Conservation (phyloP, 1,140 invertebrate genomes). For the Danaus melanippus region DNA sequence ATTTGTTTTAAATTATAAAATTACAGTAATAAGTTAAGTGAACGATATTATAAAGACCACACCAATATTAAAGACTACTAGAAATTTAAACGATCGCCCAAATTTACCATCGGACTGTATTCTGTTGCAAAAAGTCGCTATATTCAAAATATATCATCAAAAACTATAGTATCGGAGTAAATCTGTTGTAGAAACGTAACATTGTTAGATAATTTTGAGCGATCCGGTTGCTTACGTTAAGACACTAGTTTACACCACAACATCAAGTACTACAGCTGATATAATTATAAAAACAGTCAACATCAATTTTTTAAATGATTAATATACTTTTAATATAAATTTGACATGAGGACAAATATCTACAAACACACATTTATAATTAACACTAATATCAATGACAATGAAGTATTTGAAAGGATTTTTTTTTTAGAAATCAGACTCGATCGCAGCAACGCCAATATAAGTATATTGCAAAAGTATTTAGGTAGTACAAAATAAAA, state of each 20-base stretch:
- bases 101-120: constrained; percentile 24
- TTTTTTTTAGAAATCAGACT: constrained; percentile 11
- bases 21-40: constrained; percentile 54
- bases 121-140: constrained; percentile 6
- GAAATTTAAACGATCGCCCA: constrained; percentile 63
- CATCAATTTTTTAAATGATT: constrained; percentile 71
- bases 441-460: constrained; percentile 21
- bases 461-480: constrained; percentile 46
- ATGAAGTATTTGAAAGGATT: constrained; percentile 12
- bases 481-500: constrained; percentile 54
- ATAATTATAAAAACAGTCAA: constrained; percentile 74
- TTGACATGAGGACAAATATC: constrained; percentile 66
- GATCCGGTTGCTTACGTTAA: constrained; percentile 55
- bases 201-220: constrained; percentile 37
- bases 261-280: constrained; percentile 72
- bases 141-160: constrained; percentile 17
- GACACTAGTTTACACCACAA: constrained; percentile 73
- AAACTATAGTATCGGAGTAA: constrained; percentile 18
- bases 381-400: constrained; percentile 41
- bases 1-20: constrained; percentile 50
- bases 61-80: constrained; percentile 64
- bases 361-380: constrained; percentile 65
- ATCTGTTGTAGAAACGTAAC: constrained; percentile 15
- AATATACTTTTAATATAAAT: constrained; percentile 61
- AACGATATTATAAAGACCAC: constrained; percentile 67